These are phyloP conservation scores for Eptatretus atami DNA, from an alignment of 2,797 vertebrate genomes.

Conservation along the genomic window DNA sequence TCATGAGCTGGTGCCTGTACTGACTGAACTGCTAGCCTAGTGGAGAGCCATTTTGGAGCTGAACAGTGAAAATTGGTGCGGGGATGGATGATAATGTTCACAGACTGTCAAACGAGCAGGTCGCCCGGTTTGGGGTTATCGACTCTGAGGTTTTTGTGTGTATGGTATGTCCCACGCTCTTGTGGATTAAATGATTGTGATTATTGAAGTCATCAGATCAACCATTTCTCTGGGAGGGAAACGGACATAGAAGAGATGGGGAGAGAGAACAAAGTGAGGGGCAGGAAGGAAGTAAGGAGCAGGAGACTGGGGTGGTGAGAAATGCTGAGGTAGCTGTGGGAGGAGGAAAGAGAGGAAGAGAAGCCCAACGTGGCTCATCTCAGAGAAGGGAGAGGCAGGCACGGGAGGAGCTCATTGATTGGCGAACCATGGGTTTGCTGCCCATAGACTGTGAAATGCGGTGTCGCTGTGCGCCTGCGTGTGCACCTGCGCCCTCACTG, in stretches of 20 bases:
- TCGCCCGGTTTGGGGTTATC: too few relatives aligned
- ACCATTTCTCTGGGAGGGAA: conserved; percentile 28
- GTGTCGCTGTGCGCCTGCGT: conserved; percentile 97
- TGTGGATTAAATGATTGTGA: conserved; percentile 94
- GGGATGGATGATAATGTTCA: too few relatives aligned
- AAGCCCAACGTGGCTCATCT: conserved; percentile 46
- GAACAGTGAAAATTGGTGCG: too few relatives aligned
- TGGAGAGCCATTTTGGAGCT: too few relatives aligned
- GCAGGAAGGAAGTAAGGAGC: conserved; percentile 1
- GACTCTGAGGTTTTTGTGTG: conserved; percentile 1
- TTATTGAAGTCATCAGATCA: conserved; percentile 99
- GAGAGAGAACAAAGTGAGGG: not conserved
- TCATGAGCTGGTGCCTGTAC: too few relatives aligned
- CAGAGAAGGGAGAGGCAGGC: conserved; percentile 13
- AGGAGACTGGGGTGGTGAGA: not conserved
- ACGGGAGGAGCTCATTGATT: conserved; percentile 47
- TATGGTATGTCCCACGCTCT: conserved; percentile 25
- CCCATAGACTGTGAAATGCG: conserved; percentile 99
- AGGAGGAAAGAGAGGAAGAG: conserved; percentile 13
- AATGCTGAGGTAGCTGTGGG: not conserved
- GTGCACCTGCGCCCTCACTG: conserved; percentile 96
- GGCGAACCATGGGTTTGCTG: conserved; percentile 99
- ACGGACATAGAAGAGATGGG: not conserved
- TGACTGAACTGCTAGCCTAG: too few relatives aligned
- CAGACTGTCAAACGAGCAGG: not conserved